Conservation (phyloP, 2,113 vertebrate species). For the Oxyruncus cristatus region DNA sequence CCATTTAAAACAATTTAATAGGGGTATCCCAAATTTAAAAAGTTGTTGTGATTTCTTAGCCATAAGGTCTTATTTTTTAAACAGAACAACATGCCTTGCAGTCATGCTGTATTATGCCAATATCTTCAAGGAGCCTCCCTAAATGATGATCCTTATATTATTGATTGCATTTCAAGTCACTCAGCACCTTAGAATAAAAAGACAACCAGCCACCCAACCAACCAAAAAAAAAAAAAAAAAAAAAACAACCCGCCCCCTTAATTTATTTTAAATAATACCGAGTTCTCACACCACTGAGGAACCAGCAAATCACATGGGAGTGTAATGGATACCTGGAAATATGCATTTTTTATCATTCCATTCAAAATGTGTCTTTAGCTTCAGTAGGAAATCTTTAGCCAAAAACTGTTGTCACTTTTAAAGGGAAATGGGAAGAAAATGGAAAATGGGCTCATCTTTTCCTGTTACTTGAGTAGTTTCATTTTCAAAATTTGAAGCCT, state of each 20-base stretch:
- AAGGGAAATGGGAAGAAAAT: neutral
- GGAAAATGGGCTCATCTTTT: neutral
- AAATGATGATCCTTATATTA: neutral
- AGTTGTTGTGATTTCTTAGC: neutral
- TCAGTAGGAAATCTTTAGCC: neutral
- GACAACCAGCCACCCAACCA: neutral
- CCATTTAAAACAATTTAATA: neutral
- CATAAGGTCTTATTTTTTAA: neutral
- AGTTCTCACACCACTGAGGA: neutral
- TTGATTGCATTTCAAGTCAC: neutral
- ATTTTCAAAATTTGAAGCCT: neutral
- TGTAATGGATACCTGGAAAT: neutral
- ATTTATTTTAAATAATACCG: neutral
- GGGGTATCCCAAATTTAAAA: neutral
- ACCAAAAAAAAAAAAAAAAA: neutral
- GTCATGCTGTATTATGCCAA: fast-evolving
- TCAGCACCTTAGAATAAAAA: neutral
- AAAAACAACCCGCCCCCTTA: neutral
- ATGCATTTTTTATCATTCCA: neutral
- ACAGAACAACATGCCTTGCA: neutral
- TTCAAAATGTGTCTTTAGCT: neutral
- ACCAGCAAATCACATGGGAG: neutral
- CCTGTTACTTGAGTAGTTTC: neutral
- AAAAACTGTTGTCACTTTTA: neutral
- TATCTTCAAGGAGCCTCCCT: neutral